phyloP scores from a whole-genome alignment of 2,888 invertebrate genomes.

The Drosophila pullipes region DNA sequence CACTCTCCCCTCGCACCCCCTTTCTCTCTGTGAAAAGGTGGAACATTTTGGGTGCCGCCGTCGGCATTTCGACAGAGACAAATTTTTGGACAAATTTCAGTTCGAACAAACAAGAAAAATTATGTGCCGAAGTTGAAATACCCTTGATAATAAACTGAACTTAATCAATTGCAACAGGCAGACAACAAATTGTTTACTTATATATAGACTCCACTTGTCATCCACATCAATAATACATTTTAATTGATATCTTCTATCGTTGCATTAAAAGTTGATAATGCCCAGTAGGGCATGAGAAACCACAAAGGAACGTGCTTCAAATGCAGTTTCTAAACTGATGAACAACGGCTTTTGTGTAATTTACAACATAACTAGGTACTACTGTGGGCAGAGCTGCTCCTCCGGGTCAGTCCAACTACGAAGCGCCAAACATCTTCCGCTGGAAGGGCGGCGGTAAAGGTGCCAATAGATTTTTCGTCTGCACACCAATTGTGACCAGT shows the following conservation, averaged over 20 bases:
- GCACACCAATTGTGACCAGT: conserved; percentile 91
- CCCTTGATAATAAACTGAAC: background rate
- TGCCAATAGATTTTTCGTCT: conserved; percentile 89
- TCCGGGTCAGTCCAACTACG: conserved; percentile 47
- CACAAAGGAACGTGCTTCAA: conserved; percentile 24
- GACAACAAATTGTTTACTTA: background rate
- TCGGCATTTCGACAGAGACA: conserved; percentile 56
- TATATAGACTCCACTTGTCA: background rate
- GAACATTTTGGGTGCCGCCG: conserved; percentile 1
- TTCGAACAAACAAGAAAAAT: background rate
- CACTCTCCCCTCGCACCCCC: background rate
- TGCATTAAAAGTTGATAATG: background rate
- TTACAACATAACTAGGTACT: conserved; percentile 39
- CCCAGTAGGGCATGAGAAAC: background rate
- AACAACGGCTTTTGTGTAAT: conserved; percentile 22
- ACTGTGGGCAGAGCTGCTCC: conserved; percentile 16
- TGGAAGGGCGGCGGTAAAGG: conserved; percentile 90
- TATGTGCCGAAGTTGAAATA: background rate
- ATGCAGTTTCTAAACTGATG: conserved; percentile 14
- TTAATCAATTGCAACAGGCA: background rate
- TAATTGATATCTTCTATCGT: background rate
- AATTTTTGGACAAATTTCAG: conserved; percentile 53
- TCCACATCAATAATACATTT: background rate
- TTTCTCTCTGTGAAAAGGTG: background rate
- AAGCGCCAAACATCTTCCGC: conserved; percentile 88